These are phyloP conservation scores for Arctia plantaginis DNA, from an alignment of 2,888 invertebrate genomes.

Conservation along the genomic window DNA sequence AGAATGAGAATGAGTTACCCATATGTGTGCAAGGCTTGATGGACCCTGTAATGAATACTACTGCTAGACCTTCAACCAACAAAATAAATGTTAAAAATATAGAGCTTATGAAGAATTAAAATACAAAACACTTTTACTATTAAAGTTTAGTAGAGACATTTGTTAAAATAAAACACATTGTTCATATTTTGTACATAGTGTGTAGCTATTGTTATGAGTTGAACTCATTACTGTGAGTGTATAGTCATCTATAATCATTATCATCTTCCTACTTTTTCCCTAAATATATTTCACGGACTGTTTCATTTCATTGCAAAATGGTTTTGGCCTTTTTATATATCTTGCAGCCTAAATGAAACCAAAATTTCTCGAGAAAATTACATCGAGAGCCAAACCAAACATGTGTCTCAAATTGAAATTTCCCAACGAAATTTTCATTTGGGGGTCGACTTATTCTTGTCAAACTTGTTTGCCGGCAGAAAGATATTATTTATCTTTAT, in stretches of 20 bases:
- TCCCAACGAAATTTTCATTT: not conserved
- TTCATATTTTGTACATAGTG: not conserved
- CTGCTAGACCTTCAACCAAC: constrained; percentile 74
- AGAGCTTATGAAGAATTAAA: constrained; percentile 81
- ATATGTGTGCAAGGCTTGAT: constrained; percentile 77
- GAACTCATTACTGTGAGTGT: not conserved
- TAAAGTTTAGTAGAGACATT: not conserved
- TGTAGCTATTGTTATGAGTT: not conserved
- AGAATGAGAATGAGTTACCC: constrained; percentile 66
- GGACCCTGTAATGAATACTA: constrained; percentile 83
- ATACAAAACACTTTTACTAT: not conserved
- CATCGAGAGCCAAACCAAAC: no score
- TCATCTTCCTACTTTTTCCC: no score
- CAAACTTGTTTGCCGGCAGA: not conserved
- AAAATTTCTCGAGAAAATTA: no score
- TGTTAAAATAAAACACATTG: not conserved
- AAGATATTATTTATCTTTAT: not conserved
- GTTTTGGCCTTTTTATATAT: no score
- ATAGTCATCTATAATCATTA: not conserved
- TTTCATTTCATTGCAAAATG: no score
- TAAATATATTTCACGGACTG: no score
- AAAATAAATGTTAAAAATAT: constrained; percentile 84
- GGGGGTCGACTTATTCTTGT: no score
- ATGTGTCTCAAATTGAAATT: not conserved
- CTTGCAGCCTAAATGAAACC: no score